phyloP scores from a whole-genome alignment of 2,113 vertebrate genomes.

The Canis aureus region DNA sequence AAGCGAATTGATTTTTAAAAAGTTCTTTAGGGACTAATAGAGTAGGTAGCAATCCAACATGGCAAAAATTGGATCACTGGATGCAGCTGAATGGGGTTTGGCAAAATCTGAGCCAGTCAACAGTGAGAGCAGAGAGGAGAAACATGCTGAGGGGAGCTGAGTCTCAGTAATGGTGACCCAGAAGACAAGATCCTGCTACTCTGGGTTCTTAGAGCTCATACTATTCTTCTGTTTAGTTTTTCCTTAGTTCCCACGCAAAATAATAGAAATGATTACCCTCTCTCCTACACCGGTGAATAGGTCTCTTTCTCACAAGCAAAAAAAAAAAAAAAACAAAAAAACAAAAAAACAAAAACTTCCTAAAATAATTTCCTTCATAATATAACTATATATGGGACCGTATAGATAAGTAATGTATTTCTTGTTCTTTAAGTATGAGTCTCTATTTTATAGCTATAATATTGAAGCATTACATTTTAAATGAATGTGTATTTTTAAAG shows the following conservation, averaged over 20 bases:
- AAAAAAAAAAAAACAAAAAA: background rate
- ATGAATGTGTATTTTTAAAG: background rate
- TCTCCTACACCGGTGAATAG: background rate
- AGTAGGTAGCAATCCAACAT: background rate
- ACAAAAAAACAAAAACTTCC: background rate
- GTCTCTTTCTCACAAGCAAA: background rate
- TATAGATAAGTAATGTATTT: background rate
- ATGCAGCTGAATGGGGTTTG: background rate
- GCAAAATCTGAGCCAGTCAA: background rate
- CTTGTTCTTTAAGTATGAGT: background rate
- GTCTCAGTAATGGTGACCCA: background rate
- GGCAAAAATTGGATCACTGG: background rate
- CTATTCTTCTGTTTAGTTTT: background rate
- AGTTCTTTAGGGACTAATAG: background rate
- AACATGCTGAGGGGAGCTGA: accelerated
- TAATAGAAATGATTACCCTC: background rate
- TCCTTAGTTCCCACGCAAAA: background rate
- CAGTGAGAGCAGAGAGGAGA: background rate
- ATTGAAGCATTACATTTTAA: background rate
- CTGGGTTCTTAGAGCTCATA: background rate
- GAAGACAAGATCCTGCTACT: background rate
- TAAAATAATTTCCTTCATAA: background rate
- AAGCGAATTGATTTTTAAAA: background rate
- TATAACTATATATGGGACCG: background rate
- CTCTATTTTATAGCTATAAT: background rate